A percentile compares a stretch with the other conserved stretches of the same genome.
Evolutionary conservation across 2,888 invertebrate species (phyloP).

Genomic region (Morpho achilles): DNA sequence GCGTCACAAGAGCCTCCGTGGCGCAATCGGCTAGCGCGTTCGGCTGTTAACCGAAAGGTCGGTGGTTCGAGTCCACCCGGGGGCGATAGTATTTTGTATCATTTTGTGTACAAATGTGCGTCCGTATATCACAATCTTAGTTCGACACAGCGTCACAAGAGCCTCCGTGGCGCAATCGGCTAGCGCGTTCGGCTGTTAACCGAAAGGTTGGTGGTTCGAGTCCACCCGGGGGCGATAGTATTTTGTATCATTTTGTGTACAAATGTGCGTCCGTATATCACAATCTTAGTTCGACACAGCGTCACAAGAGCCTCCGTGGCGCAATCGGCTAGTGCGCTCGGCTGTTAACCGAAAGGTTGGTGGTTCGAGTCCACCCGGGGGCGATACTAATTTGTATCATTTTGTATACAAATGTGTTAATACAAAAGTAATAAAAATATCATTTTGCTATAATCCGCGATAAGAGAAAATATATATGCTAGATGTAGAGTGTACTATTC

Average conservation of each 20-base stretch:
- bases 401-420: no score
- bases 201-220: background rate
- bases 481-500: no score
- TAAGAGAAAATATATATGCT: no score
- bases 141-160: background rate
- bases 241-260: constrained; percentile 1
- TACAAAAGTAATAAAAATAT: no score
- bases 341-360: constrained; percentile 99
- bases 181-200: background rate
- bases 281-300: background rate
- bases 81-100: background rate
- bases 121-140: no score
- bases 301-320: constrained; percentile 6
- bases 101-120: background rate
- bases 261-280: background rate
- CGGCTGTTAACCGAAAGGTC: constrained; percentile 99
- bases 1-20: constrained; percentile 7
- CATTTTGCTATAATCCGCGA: no score
- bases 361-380: constrained; percentile 87
- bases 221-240: background rate
- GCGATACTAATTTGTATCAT: no score
- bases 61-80: constrained; percentile 90
- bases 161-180: constrained; percentile 16
- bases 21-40: constrained; percentile 82
- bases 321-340: constrained; percentile 84